Evolutionary conservation across 2,113 vertebrate genomes (phyloP).

Genomic region (Phrynosoma blainvillii): DNA sequence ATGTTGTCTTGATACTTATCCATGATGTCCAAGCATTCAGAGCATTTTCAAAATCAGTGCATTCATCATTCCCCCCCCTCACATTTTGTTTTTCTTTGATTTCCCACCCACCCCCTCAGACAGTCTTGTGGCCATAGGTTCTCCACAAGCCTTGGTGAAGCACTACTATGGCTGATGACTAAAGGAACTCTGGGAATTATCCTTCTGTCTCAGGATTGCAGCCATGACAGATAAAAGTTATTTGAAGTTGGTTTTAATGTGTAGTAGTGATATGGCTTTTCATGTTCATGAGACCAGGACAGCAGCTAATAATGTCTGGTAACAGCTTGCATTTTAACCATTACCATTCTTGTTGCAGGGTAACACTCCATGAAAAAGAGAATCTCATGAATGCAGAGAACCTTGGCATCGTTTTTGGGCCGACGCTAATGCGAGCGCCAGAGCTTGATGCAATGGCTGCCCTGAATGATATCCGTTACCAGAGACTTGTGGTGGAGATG

Average conservation of each 20-base stretch:
- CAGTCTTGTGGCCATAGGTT: not conserved
- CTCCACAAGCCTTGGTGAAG: not conserved
- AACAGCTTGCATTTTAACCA: not conserved
- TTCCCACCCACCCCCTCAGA: not conserved
- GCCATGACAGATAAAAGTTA: not conserved
- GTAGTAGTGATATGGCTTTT: not conserved
- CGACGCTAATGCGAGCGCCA: slow-evolving; percentile 95
- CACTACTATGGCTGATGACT: not conserved
- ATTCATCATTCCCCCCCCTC: not conserved
- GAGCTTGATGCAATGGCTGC: slow-evolving; percentile 93
- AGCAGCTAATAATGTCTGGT: not conserved
- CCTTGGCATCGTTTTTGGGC: slow-evolving; percentile 95
- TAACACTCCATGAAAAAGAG: slow-evolving; percentile 93
- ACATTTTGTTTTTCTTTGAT: not conserved
- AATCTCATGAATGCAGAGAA: slow-evolving; percentile 99
- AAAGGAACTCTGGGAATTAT: not conserved
- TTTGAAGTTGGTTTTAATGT: not conserved
- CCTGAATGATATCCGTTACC: slow-evolving; percentile 96
- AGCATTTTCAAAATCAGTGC: not conserved
- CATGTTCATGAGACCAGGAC: too few species aligned
- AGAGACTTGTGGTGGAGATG: slow-evolving; percentile 98
- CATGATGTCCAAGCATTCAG: not conserved
- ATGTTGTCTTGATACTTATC: not conserved
- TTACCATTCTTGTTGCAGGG: slow-evolving; percentile 76
- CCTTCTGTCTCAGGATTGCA: not conserved